phyloP scores from a whole-genome alignment of 1,140 invertebrate genomes.

The Papilio dardanus region DNA sequence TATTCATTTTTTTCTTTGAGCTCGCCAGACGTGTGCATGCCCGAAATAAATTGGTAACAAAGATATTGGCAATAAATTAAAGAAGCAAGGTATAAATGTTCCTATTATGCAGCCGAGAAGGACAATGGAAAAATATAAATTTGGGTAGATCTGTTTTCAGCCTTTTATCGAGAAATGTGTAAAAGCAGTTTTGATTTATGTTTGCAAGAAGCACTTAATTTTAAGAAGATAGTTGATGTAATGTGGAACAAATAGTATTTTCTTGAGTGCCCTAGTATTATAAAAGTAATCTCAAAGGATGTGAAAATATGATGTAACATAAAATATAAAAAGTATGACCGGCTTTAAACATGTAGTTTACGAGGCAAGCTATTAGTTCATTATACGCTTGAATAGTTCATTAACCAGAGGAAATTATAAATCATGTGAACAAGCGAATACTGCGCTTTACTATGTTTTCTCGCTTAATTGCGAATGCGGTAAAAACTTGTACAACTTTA shows the following conservation, averaged over 20 bases:
- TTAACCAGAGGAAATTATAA: constrained; percentile 57
- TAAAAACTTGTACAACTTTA: constrained; percentile 15
- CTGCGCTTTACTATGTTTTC: constrained; percentile 23
- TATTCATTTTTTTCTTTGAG: neutral
- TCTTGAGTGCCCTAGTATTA: neutral
- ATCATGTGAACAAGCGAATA: constrained; percentile 41
- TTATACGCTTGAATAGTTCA: constrained; percentile 46
- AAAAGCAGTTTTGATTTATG: no score
- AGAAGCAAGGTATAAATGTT: no score
- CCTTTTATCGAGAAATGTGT: no score
- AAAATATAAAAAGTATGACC: constrained; percentile 2
- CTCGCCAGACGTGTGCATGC: neutral
- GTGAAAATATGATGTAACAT: constrained; percentile 18
- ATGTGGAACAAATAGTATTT: neutral
- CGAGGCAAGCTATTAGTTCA: constrained; percentile 26
- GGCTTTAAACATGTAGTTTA: constrained; percentile 20
- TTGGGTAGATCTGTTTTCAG: neutral
- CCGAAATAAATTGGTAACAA: neutral
- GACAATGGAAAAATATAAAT: no score
- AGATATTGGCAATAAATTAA: neutral
- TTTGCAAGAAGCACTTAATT: no score
- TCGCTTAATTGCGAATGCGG: neutral
- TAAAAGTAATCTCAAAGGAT: neutral
- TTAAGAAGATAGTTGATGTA: no score
- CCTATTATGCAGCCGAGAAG: no score